Percentiles rank a stretch among this genome's conserved stretches.
Evolutionary conservation across 2,113 vertebrate genomes (phyloP).

Genomic region (Microtus pennsylvanicus): DNA sequence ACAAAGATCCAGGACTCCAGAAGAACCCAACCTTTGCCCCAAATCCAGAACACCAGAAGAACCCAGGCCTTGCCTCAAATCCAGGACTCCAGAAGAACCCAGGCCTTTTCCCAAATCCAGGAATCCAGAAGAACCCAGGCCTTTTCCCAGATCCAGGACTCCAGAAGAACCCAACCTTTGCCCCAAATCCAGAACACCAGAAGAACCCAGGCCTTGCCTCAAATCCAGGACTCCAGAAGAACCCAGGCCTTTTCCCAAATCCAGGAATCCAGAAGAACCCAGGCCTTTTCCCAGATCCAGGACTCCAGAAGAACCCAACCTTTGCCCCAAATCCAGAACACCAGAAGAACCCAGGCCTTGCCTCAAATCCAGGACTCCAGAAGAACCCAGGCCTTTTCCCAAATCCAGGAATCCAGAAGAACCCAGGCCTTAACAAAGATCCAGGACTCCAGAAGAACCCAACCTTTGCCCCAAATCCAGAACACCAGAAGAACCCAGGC

Average conservation of each 20-base stretch:
- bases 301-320: no score
- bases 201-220: not conserved
- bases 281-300: no score
- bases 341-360: no score
- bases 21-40: not conserved
- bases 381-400: no score
- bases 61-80: not conserved
- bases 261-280: no score
- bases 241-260: constrained; percentile 1
- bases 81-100: not conserved
- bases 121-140: no score
- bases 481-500: not conserved
- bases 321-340: no score
- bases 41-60: not conserved
- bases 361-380: no score
- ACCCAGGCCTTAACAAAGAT: not conserved
- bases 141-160: not conserved
- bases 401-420: no score
- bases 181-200: constrained; percentile 5
- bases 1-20: no score
- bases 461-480: not conserved
- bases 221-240: not conserved
- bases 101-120: not conserved
- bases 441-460: not conserved
- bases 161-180: not conserved